Percentiles rank a stretch among this genome's conserved stretches.
Conservation (phyloP, 2,797 vertebrate genomes). For the Hirundo rustica region DNA sequence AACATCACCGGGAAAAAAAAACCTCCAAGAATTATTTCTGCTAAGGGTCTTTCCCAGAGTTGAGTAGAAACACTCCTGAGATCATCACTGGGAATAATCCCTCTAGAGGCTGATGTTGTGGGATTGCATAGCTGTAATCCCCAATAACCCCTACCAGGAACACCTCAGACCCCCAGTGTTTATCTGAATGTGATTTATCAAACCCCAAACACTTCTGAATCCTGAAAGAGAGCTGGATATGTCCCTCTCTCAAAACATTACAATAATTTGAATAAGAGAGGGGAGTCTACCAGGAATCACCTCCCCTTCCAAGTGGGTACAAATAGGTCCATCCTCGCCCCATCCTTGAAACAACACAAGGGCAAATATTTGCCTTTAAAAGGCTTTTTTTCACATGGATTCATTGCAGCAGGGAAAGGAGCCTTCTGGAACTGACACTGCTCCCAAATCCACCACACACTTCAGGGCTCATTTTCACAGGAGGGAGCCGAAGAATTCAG, state of each 20-base stretch:
- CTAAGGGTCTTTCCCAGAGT: fast-evolving
- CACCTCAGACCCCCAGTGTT: neutral
- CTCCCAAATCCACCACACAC: neutral
- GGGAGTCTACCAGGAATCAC: neutral
- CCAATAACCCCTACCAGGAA: neutral
- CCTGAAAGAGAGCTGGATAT: neutral
- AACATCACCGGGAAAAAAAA: neutral
- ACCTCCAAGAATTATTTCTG: neutral
- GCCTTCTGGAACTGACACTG: neutral
- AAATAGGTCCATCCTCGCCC: neutral
- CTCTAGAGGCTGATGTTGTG: neutral
- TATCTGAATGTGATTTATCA: neutral
- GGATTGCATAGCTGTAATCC: neutral
- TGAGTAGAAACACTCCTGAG: neutral
- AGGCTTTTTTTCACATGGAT: neutral
- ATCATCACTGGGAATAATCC: neutral
- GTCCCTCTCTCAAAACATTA: neutral
- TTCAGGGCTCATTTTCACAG: neutral
- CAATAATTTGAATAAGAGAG: fast-evolving
- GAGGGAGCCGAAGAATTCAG: neutral
- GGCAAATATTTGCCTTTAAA: neutral
- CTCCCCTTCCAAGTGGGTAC: neutral
- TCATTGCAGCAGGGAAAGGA: neutral
- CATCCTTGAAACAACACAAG: neutral
- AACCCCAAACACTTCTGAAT: neutral